phyloP scores from a whole-genome alignment of 2,113 vertebrate genomes.

The Petrocephalus zakoni region DNA sequence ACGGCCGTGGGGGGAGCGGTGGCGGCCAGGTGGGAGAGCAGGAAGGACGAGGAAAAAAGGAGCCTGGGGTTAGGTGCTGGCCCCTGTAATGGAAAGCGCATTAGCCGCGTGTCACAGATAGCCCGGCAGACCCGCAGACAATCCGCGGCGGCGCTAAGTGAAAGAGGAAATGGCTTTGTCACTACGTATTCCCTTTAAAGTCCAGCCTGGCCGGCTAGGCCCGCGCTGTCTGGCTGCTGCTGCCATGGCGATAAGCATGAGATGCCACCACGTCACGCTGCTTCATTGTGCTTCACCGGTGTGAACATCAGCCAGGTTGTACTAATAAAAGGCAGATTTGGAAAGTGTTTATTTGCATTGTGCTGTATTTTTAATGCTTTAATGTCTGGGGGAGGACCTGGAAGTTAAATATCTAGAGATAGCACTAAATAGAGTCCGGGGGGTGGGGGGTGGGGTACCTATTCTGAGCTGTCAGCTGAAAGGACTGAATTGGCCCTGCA shows the following conservation, averaged over 20 bases:
- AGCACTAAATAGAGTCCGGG: neutral
- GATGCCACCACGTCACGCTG: neutral
- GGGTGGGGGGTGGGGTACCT: neutral
- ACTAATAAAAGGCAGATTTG: neutral
- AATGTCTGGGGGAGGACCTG: neutral
- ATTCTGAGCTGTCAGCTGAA: neutral
- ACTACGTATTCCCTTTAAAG: neutral
- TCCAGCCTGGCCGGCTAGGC: neutral
- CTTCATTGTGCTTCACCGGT: neutral
- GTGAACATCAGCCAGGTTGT: neutral
- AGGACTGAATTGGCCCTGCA: neutral
- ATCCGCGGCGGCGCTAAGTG: neutral
- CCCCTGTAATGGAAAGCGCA: neutral
- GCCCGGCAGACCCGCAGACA: neutral
- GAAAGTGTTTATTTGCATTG: neutral
- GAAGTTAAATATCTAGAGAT: neutral
- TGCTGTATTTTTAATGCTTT: neutral
- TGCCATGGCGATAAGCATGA: neutral
- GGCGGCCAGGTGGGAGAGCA: neutral
- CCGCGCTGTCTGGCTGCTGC: neutral
- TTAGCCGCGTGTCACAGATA: too few relatives aligned
- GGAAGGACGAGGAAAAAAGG: neutral
- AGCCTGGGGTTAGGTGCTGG: neutral
- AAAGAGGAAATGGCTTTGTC: conserved; percentile 12
- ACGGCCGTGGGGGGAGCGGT: neutral